phyloP scores from a whole-genome alignment of 2,888 invertebrate genomes.

The Pollenia labialis region DNA sequence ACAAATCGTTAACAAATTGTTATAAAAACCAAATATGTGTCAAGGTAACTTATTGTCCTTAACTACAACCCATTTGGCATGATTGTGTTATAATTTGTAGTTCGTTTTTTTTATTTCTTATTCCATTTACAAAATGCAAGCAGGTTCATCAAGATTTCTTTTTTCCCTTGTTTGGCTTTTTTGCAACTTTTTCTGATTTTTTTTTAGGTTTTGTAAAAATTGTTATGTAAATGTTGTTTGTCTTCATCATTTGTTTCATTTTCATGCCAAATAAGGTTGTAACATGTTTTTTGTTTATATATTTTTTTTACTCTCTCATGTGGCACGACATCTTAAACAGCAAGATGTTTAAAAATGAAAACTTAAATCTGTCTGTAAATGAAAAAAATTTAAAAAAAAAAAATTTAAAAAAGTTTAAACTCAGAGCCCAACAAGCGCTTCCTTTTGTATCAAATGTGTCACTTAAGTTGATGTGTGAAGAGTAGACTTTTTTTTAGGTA shows the following conservation, averaged over 20 bases:
- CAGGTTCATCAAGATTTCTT: slow-evolving; percentile 61
- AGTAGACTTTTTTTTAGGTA: slow-evolving; percentile 27
- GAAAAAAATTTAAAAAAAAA: background rate
- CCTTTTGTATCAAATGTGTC: slow-evolving; percentile 55
- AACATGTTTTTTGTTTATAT: slow-evolving; percentile 29
- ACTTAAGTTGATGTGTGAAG: slow-evolving; percentile 48
- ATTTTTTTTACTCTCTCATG: background rate
- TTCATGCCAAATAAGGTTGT: slow-evolving; percentile 55
- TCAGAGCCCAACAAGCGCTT: slow-evolving; percentile 42
- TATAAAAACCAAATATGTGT: slow-evolving; percentile 53
- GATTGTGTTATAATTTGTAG: slow-evolving; percentile 5
- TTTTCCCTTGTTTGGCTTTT: slow-evolving; percentile 1
- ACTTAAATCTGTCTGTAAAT: slow-evolving; percentile 32
- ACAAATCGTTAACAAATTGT: slow-evolving; percentile 15
- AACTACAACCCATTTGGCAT: slow-evolving; percentile 39
- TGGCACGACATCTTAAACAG: slow-evolving; percentile 32
- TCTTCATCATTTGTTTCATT: slow-evolving; percentile 24
- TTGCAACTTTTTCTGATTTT: background rate
- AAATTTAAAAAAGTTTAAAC: background rate
- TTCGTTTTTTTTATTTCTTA: background rate
- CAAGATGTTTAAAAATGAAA: slow-evolving; percentile 9
- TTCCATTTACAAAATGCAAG: slow-evolving; percentile 11
- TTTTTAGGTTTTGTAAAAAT: background rate
- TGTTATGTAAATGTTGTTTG: slow-evolving; percentile 51
- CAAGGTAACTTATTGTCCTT: slow-evolving; percentile 67